Percentiles rank a stretch among this genome's conserved stretches.
Conservation (phyloP, 35 echinoderm and acorn worm genomes). For the Ophioderma brevispina region DNA sequence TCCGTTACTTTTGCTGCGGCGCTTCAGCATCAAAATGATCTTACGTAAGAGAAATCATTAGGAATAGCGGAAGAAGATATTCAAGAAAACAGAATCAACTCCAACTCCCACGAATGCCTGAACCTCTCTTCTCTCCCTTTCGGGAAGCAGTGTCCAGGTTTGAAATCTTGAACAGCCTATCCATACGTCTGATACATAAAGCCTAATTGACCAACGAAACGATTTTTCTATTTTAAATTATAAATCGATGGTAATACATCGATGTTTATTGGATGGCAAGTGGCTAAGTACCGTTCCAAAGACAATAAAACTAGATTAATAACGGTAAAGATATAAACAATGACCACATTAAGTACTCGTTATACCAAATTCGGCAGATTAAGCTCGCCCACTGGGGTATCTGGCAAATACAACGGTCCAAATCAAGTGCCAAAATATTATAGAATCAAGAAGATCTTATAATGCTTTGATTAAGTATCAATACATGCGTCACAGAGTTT, state of each 20-base stretch:
- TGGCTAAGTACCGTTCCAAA: conserved; percentile 84
- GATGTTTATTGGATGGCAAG: conserved; percentile 69
- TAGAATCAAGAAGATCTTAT: conserved; percentile 80
- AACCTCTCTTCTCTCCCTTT: conserved; percentile 43
- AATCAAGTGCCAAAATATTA: conserved; percentile 73
- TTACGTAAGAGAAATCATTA: conserved; percentile 92
- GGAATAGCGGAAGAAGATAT: conserved; percentile 67
- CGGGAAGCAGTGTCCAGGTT: conserved; percentile 41
- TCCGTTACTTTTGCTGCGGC: conserved; percentile 35
- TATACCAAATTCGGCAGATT: conserved; percentile 76
- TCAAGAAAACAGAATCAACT: conserved; percentile 72
- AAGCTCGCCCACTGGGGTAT: conserved; percentile 42
- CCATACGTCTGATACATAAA: conserved; percentile 79
- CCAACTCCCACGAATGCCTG: conserved; percentile 67
- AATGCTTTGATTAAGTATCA: conserved; percentile 86
- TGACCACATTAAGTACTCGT: conserved; percentile 81
- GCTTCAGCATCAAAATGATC: conserved; percentile 75
- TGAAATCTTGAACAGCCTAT: conserved; percentile 41
- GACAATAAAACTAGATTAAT: conserved; percentile 81
- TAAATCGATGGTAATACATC: conserved; percentile 59
- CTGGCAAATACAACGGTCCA: conserved; percentile 7
- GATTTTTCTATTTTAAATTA: conserved; percentile 60
- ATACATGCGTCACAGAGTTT: conserved; percentile 69
- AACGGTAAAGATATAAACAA: conserved; percentile 79
- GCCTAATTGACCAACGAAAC: conserved; percentile 61